These are phyloP conservation scores for Drosophila santomea DNA, from an alignment of 1,140 invertebrate genomes.

Conservation along the genomic window DNA sequence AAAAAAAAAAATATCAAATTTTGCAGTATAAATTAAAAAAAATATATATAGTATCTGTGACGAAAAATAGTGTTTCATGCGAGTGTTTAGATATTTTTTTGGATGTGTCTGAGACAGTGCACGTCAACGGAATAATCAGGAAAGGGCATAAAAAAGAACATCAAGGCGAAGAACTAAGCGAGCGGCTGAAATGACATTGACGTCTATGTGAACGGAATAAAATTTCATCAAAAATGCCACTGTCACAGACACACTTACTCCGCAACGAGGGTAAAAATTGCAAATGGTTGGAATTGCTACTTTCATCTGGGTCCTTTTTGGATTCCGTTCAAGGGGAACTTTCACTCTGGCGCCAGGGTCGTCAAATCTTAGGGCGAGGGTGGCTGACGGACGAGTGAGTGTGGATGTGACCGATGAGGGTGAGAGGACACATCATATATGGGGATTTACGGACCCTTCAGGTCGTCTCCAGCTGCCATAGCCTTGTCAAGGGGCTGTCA, in stretches of 20 bases:
- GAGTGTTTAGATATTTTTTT: slow-evolving; percentile 5
- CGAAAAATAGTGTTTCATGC: slow-evolving; percentile 9
- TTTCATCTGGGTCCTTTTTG: slow-evolving; percentile 71
- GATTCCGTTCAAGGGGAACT: slow-evolving; percentile 55
- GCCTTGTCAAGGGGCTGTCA: slow-evolving; percentile 66
- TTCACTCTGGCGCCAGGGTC: slow-evolving; percentile 58
- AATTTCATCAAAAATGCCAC: slow-evolving; percentile 78
- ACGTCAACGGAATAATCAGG: slow-evolving; percentile 82
- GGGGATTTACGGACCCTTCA: slow-evolving; percentile 70
- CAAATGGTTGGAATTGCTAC: slow-evolving; percentile 78
- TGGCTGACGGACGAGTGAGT: slow-evolving; percentile 12
- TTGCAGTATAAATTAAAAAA: no score
- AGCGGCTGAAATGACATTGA: slow-evolving; percentile 80
- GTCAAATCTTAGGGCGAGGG: slow-evolving; percentile 12
- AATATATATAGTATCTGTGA: neutral
- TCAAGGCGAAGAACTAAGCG: slow-evolving; percentile 41
- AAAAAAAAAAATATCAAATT: no score
- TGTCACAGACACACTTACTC: slow-evolving; percentile 54
- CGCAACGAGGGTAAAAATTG: slow-evolving; percentile 62
- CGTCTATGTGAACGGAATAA: slow-evolving; percentile 78
- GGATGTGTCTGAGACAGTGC: slow-evolving; percentile 17
- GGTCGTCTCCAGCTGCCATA: slow-evolving; percentile 36
- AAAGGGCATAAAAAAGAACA: slow-evolving; percentile 57
- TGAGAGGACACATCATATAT: slow-evolving; percentile 55
- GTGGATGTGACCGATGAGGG: slow-evolving; percentile 13